phyloP scores from a whole-genome alignment of 2,888 invertebrate genomes.

The Yponomeuta evonymella region DNA sequence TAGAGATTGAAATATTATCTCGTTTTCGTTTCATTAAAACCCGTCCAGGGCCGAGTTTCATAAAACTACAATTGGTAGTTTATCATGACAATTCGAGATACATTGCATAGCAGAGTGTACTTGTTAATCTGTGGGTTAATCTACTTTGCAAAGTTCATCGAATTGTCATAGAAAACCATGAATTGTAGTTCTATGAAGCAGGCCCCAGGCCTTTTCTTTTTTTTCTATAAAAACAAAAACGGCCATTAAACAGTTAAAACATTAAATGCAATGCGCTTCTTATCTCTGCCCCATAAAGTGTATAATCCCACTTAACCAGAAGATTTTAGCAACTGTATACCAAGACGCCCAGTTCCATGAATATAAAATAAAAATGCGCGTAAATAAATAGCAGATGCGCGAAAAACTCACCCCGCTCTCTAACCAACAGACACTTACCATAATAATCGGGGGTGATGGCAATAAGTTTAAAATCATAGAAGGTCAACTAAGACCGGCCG shows the following conservation, averaged over 20 bases:
- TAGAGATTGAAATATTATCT: too few relatives aligned
- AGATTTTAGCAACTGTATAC: constrained; percentile 57
- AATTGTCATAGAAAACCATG: too few relatives aligned
- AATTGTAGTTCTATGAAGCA: neutral
- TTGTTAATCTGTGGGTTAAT: too few relatives aligned
- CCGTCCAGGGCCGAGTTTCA: too few relatives aligned
- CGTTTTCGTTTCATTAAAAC: neutral
- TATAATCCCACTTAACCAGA: neutral
- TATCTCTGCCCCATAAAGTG: constrained; percentile 4
- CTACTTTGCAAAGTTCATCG: too few relatives aligned
- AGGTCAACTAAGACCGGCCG: neutral
- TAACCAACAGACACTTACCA: constrained; percentile 70
- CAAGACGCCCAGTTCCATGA: constrained; percentile 63
- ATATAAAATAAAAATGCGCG: constrained; percentile 67
- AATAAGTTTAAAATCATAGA: neutral
- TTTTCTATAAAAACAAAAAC: neutral
- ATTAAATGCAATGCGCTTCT: neutral
- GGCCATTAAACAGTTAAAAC: neutral
- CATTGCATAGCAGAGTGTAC: too few relatives aligned
- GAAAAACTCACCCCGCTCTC: constrained; percentile 69
- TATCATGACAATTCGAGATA: too few relatives aligned
- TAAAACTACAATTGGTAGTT: too few relatives aligned
- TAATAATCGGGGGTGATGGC: constrained; percentile 59
- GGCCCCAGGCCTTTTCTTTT: neutral
- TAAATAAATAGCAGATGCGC: constrained; percentile 77